A percentile compares a stretch with the other conserved stretches of the same genome.
Conservation (phyloP, 2,797 vertebrate genomes). For the Sebastes cheni region DNA sequence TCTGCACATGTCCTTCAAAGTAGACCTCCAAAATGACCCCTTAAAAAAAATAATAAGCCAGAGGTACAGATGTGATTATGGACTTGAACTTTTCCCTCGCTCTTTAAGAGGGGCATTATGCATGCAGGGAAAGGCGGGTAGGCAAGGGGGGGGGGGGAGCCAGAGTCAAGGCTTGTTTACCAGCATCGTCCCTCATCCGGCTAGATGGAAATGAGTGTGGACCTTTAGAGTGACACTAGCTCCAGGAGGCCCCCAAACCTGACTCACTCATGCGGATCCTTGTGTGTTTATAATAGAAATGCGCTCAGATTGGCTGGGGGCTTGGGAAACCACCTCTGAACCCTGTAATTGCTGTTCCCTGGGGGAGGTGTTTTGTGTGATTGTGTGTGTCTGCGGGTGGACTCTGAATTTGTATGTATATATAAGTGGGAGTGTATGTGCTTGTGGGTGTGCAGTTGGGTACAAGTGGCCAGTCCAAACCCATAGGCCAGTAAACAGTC, state of each 20-base stretch:
- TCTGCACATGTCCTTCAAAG: slow-evolving; percentile 27
- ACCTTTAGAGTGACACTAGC: slow-evolving; percentile 55
- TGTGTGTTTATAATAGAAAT: slow-evolving; percentile 64
- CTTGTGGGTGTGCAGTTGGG: background rate
- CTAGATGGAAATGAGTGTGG: slow-evolving; percentile 63
- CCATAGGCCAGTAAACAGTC: slow-evolving; percentile 14
- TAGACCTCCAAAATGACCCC: slow-evolving; percentile 29
- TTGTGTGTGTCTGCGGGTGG: slow-evolving; percentile 22
- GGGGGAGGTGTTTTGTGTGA: slow-evolving; percentile 43
- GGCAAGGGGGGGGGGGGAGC: background rate
- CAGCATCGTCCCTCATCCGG: slow-evolving; percentile 48
- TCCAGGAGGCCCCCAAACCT: slow-evolving; percentile 35
- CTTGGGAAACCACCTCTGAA: slow-evolving; percentile 68
- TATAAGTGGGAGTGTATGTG: background rate
- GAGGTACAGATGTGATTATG: slow-evolving; percentile 54
- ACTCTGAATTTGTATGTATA: background rate
- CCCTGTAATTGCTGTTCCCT: slow-evolving; percentile 66
- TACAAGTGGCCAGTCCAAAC: slow-evolving; percentile 10
- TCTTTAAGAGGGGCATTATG: slow-evolving; percentile 60
- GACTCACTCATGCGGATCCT: slow-evolving; percentile 45
- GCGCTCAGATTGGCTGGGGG: slow-evolving; percentile 45
- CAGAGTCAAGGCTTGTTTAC: slow-evolving; percentile 66
- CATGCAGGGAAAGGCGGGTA: slow-evolving; percentile 36
- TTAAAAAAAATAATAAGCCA: slow-evolving; percentile 44
- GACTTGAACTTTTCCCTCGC: slow-evolving; percentile 60